Evolutionary conservation across 2,888 invertebrate genomes (phyloP).

Genomic region (Ochropleura leucogaster): DNA sequence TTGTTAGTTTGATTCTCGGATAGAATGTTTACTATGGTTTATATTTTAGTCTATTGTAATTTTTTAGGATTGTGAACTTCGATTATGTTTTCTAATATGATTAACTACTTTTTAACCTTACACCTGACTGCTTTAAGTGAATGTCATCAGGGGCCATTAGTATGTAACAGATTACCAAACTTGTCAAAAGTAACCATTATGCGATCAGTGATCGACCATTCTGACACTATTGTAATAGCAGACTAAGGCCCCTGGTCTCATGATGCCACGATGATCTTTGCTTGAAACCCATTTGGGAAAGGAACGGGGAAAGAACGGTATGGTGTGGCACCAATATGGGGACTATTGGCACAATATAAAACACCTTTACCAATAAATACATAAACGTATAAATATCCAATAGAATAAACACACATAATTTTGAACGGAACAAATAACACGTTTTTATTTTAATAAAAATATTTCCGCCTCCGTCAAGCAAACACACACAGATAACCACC

Average conservation of each 20-base stretch:
- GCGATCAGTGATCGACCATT: too few relatives aligned
- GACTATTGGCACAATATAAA: conserved; percentile 42
- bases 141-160: too few relatives aligned
- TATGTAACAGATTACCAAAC: too few relatives aligned
- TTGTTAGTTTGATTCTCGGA: conserved; percentile 17
- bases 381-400: conserved; percentile 58
- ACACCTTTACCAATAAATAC: conserved; percentile 63
- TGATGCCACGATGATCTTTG: conserved; percentile 9
- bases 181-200: too few relatives aligned
- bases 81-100: background rate
- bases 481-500: conserved; percentile 59
- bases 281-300: conserved; percentile 35
- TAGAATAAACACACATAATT: conserved; percentile 60
- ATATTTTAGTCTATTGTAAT: background rate
- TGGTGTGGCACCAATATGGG: conserved; percentile 40
- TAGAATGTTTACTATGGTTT: background rate
- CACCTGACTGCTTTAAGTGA: background rate
- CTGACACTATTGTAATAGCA: too few relatives aligned
- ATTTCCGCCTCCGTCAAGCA: conserved; percentile 39
- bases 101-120: background rate
- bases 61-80: background rate
- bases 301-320: conserved; percentile 52
- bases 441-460: conserved; percentile 41
- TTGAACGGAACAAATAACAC: conserved; percentile 52
- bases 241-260: too few relatives aligned